Conservation (phyloP, 2,797 vertebrate genomes). For the Jordanella pulchra region DNA sequence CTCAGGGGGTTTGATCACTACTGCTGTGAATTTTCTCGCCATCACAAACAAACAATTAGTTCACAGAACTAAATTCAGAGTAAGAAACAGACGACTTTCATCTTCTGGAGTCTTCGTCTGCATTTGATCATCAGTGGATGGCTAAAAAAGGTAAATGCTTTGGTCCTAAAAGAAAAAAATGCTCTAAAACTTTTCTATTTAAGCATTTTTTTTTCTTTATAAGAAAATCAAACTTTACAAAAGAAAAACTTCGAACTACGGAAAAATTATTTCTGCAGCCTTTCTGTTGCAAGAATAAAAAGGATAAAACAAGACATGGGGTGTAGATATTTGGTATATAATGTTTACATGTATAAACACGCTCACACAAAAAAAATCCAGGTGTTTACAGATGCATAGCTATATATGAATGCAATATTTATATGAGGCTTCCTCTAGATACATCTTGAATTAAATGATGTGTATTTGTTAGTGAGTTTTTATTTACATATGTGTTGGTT, state of each 20-base stretch:
- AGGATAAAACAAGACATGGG: neutral
- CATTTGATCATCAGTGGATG: slow-evolving; percentile 42
- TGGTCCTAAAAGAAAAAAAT: slow-evolving; percentile 31
- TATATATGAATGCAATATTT: no score
- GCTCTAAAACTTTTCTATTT: slow-evolving; percentile 20
- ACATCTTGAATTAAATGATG: no score
- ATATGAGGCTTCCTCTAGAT: no score
- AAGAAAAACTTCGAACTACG: neutral
- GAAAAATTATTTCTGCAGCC: slow-evolving; percentile 14
- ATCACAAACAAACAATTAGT: slow-evolving; percentile 71
- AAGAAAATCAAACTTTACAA: slow-evolving; percentile 40
- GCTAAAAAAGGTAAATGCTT: slow-evolving; percentile 59
- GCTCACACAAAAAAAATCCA: no score
- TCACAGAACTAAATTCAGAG: slow-evolving; percentile 75
- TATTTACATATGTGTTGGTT: no score
- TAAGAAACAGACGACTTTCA: slow-evolving; percentile 63
- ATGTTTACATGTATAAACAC: no score
- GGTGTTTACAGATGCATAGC: no score
- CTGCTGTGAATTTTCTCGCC: slow-evolving; percentile 51
- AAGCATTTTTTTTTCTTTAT: slow-evolving; percentile 27
- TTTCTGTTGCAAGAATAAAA: slow-evolving; percentile 5
- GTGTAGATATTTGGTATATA: neutral
- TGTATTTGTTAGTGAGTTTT: no score
- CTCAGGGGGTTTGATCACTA: slow-evolving; percentile 66
- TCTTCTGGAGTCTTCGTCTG: slow-evolving; percentile 55